A percentile compares a stretch with the other conserved stretches of the same genome.
Conservation (phyloP, 2,113 vertebrate genomes). For the Campylomormyrus numenius region DNA sequence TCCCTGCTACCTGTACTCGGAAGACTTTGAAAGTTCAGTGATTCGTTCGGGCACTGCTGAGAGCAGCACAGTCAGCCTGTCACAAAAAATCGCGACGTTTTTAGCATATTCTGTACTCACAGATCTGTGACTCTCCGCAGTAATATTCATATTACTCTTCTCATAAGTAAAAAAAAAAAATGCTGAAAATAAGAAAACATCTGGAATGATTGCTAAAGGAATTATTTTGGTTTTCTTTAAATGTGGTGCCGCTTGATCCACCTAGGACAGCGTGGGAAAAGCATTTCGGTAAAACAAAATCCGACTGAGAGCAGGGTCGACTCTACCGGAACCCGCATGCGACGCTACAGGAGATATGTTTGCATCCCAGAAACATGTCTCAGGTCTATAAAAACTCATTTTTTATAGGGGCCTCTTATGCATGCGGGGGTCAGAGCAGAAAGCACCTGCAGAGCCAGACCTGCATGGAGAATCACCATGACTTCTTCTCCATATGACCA, state of each 20-base stretch:
- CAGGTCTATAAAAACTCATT: slow-evolving; percentile 31
- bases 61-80: neutral
- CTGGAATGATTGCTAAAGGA: neutral
- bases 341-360: slow-evolving; percentile 29
- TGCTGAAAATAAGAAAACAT: neutral
- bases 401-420: slow-evolving; percentile 42
- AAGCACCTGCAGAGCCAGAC: neutral
- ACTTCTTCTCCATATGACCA: neutral
- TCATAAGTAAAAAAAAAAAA: neutral
- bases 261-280: neutral
- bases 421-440: slow-evolving; percentile 33
- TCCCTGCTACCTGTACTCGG: slow-evolving; percentile 35
- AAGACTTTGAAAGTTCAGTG: slow-evolving; percentile 33
- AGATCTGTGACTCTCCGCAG: neutral
- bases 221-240: slow-evolving; percentile 13
- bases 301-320: neutral
- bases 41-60: neutral
- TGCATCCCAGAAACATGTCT: slow-evolving; percentile 12
- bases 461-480: neutral
- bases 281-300: neutral
- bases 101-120: neutral
- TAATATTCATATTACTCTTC: neutral
- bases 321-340: neutral
- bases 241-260: neutral
- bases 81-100: neutral